Evolutionary conservation across 1,140 invertebrate genomes (phyloP), one percentile per base, ranked within the genome.

Genomic region (Drosophila rhopaloa): DNA sequence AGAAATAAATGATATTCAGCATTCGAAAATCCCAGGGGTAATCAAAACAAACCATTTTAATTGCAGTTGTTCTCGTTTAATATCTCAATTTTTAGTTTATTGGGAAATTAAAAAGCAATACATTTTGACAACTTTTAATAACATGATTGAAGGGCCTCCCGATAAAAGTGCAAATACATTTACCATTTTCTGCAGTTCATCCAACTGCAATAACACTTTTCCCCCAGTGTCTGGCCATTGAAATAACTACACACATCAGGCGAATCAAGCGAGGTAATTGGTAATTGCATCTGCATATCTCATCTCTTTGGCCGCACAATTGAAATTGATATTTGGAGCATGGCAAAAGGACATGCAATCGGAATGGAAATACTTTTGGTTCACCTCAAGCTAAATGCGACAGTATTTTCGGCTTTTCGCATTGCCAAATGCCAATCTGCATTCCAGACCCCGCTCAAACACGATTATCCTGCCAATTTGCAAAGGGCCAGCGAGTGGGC

Each of bases 231-330:
- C 8, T 48, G 37, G 5, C 16, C 58, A 47, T 59, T 50, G 56
- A 70, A 63, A 71, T 71, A 83, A 84, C 50, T 67, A 81, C 65
- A 71, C 50, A 54, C 63, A 79, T 76, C 60, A 59, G 72, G 59
- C 67, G 68, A 79, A 86, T 79, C 82, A 79, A 67, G 61, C 53
- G 62, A 79, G 47, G 62, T 82, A 79, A 68, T 78, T 67, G 77
- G 62, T 76, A 77, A 68, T 77, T 77, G 74, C 56, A 77, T 77
- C 56, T 76, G 73, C 60, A 58, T 76, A 40, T 66, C 37, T 47
- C 40, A 19, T 40, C 35, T n/a, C 27, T 47, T 56, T 41, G 48
- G 48, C 14, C 38, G 24, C 48, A 70, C 62, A 70, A 47, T 70
- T 32, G 67, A 57, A 57, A 70, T 70, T 41, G 67, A 71, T 71